A percentile compares a stretch with the other conserved stretches of the same genome.
These are phyloP conservation scores for Reticulitermes lucifugus DNA, from an alignment of 2,888 invertebrate species.

Conservation along the genomic window DNA sequence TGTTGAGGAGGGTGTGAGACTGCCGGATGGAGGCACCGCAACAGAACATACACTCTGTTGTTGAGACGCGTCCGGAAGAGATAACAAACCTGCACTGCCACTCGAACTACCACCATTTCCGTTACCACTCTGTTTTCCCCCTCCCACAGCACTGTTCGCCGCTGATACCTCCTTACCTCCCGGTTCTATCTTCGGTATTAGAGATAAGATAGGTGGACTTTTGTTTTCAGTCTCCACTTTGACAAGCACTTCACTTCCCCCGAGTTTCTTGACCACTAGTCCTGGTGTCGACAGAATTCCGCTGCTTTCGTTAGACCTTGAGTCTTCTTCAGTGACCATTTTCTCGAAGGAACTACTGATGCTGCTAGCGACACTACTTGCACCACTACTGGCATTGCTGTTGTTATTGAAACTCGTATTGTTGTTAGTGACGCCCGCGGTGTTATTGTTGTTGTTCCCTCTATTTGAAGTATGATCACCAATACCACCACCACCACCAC, in stretches of 20 bases:
- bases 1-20: slow-evolving; percentile 57
- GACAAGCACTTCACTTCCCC: slow-evolving; percentile 47
- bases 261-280: slow-evolving; percentile 40
- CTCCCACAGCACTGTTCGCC: slow-evolving; percentile 27
- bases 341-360: slow-evolving; percentile 78
- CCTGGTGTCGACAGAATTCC: slow-evolving; percentile 40
- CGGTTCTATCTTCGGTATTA: slow-evolving; percentile 18
- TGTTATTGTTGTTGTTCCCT: slow-evolving; percentile 34
- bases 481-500: slow-evolving; percentile 28
- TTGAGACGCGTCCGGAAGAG: slow-evolving; percentile 12
- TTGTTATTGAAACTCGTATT: slow-evolving; percentile 83
- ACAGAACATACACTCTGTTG: slow-evolving; percentile 30
- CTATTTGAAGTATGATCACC: slow-evolving; percentile 29
- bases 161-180: slow-evolving; percentile 11
- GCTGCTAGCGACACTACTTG: slow-evolving; percentile 76
- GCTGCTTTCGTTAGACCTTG: slow-evolving; percentile 72
- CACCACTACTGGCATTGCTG: slow-evolving; percentile 72
- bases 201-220: slow-evolving; percentile 40
- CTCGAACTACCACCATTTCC: slow-evolving; percentile 41
- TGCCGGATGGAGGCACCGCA: slow-evolving; percentile 58
- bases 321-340: slow-evolving; percentile 79
- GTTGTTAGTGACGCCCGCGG: slow-evolving; percentile 72
- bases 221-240: slow-evolving; percentile 50
- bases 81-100: slow-evolving; percentile 3
- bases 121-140: slow-evolving; percentile 20